Evolutionary conservation across 2,797 vertebrate genomes (phyloP).

Genomic region (Kryptolebias ocellatus): DNA sequence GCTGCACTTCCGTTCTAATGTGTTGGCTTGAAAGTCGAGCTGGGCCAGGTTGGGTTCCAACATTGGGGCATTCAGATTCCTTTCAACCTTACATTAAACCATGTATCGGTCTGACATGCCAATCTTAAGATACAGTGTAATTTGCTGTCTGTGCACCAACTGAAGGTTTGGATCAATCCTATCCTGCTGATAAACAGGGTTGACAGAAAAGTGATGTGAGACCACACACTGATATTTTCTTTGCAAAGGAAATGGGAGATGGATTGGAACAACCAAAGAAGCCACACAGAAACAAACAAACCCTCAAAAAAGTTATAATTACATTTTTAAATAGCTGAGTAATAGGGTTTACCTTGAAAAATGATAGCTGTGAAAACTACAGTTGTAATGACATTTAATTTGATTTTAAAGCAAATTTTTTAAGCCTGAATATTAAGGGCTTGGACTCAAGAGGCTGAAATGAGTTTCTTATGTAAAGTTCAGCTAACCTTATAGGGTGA

Average conservation of each 20-base stretch:
- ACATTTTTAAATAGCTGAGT: no score
- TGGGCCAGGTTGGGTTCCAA: conserved; percentile 28
- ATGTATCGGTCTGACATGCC: conserved; percentile 50
- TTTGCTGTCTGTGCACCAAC: conserved; percentile 51
- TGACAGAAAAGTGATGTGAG: conserved; percentile 12
- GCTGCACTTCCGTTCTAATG: conserved; percentile 42
- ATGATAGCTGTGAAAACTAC: no score
- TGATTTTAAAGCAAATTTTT: no score
- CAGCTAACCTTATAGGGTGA: no score
- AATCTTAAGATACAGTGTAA: conserved; percentile 14
- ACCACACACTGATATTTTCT: conserved; percentile 10
- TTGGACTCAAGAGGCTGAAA: no score
- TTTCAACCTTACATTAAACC: conserved; percentile 28
- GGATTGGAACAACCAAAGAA: no score
- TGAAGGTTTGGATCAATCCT: not conserved
- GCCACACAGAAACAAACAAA: no score
- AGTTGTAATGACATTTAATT: no score
- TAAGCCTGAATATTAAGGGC: no score
- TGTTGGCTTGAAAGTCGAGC: conserved; percentile 55
- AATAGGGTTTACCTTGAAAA: no score
- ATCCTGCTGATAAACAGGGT: conserved; percentile 21
- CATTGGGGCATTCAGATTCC: not conserved
- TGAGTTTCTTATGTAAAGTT: no score
- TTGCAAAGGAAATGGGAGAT: not conserved
- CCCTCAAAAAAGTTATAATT: no score